Conservation (phyloP, 64 coral and sea anemone species). For the Catalaphyllia jardinei region DNA sequence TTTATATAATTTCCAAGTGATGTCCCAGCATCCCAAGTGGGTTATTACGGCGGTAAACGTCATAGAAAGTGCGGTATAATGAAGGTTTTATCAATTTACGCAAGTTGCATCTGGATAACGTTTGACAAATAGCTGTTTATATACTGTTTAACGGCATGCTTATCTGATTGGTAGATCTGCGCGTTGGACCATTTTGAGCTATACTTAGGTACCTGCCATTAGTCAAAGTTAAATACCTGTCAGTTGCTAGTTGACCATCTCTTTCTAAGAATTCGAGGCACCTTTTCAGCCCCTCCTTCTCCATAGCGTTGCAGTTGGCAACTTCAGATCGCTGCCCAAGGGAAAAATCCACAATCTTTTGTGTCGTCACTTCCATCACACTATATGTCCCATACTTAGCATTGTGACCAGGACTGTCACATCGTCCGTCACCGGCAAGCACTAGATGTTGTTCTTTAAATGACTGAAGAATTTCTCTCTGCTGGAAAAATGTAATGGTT, state of each 20-base stretch:
- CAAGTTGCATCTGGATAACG: too few relatives aligned
- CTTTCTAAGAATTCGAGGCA: neutral
- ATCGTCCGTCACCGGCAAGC: neutral
- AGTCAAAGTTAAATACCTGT: neutral
- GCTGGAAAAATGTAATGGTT: neutral
- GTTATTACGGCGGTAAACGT: too few relatives aligned
- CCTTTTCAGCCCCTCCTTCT: neutral
- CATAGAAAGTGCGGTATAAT: too few relatives aligned
- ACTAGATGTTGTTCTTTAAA: neutral
- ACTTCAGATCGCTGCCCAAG: conserved; percentile 11
- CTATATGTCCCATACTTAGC: conserved; percentile 22
- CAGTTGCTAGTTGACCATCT: neutral
- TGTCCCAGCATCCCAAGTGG: too few relatives aligned
- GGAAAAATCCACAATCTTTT: conserved; percentile 11
- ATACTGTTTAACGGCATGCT: too few relatives aligned
- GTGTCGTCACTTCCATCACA: conserved; percentile 9
- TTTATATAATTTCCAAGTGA: too few relatives aligned
- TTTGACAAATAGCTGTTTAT: too few relatives aligned
- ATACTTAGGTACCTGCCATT: neutral
- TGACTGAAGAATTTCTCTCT: conserved; percentile 11
- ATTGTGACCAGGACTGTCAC: conserved; percentile 19
- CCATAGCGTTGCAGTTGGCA: neutral
- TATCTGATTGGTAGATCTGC: too few relatives aligned
- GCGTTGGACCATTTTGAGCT: too few relatives aligned
- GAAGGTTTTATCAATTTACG: too few relatives aligned